Conservation (phyloP, 2,113 vertebrate species). For the Rhea pennata region DNA sequence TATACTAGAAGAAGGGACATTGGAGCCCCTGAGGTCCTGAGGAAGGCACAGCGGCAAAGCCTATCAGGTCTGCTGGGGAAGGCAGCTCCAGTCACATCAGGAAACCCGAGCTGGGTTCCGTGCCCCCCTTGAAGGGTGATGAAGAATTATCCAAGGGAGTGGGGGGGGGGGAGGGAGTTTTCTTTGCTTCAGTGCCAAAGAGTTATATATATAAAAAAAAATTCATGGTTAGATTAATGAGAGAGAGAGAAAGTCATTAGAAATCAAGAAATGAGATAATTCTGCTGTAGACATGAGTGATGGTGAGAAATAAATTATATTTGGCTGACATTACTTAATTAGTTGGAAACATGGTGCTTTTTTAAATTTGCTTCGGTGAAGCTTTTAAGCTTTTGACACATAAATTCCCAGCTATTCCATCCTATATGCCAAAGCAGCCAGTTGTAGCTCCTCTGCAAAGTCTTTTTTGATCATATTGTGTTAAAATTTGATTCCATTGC, state of each 20-base stretch:
- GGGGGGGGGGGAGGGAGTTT: too few species aligned
- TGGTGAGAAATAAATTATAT: constrained; percentile 72
- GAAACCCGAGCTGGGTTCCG: background rate
- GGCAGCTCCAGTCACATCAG: background rate
- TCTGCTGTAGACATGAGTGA: constrained; percentile 66
- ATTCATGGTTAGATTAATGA: constrained; percentile 72
- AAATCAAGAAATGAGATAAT: constrained; percentile 70
- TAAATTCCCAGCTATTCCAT: constrained; percentile 70
- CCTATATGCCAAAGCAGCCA: constrained; percentile 34
- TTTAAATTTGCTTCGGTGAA: constrained; percentile 74
- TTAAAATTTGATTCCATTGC: constrained; percentile 42
- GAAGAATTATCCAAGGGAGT: background rate
- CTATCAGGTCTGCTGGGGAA: background rate
- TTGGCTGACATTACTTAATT: constrained; percentile 76
- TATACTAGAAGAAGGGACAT: background rate
- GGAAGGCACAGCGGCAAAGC: background rate
- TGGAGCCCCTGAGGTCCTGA: background rate
- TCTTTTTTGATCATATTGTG: constrained; percentile 15
- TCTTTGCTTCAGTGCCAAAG: constrained; percentile 60
- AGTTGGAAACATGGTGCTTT: constrained; percentile 74
- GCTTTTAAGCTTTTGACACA: constrained; percentile 75
- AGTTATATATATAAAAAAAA: constrained; percentile 61
- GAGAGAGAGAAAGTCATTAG: constrained; percentile 67
- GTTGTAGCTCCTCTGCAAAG: constrained; percentile 10
- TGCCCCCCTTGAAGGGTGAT: background rate